Evolutionary conservation across 2,113 vertebrate genomes (phyloP).

Genomic region (Geothlypis trichas): DNA sequence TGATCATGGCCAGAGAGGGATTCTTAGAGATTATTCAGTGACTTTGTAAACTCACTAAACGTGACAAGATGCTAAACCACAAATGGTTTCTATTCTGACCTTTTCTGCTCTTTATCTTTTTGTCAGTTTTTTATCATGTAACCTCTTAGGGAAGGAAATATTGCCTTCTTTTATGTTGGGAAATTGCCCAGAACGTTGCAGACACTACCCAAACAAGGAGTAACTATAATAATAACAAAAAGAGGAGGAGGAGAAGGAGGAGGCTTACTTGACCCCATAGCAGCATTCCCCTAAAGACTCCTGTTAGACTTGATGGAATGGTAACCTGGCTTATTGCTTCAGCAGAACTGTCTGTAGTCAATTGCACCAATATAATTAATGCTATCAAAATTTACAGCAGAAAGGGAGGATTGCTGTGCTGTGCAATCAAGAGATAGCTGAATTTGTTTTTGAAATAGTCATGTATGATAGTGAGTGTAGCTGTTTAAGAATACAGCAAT

Average conservation of each 20-base stretch:
- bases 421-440: neutral
- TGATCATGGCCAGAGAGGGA: neutral
- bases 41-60: neutral
- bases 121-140: conserved; percentile 45
- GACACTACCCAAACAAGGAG: conserved; percentile 52
- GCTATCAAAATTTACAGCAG: neutral
- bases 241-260: neutral
- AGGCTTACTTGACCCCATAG: conserved; percentile 25
- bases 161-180: conserved; percentile 67
- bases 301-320: neutral
- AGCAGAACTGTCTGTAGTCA: neutral
- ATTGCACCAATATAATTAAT: neutral
- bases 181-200: conserved; percentile 65
- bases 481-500: neutral
- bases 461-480: neutral
- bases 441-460: neutral
- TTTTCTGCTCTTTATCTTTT: conserved; percentile 39
- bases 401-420: neutral
- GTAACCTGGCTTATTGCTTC: neutral
- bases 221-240: conserved; percentile 56
- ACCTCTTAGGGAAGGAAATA: conserved; percentile 65
- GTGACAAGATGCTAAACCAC: conserved; percentile 38
- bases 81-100: conserved; percentile 20
- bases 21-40: neutral
- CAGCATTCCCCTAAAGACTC: neutral